These are phyloP conservation scores for Parnassius mnemosyne DNA, from an alignment of 2,888 invertebrate species.

Conservation along the genomic window DNA sequence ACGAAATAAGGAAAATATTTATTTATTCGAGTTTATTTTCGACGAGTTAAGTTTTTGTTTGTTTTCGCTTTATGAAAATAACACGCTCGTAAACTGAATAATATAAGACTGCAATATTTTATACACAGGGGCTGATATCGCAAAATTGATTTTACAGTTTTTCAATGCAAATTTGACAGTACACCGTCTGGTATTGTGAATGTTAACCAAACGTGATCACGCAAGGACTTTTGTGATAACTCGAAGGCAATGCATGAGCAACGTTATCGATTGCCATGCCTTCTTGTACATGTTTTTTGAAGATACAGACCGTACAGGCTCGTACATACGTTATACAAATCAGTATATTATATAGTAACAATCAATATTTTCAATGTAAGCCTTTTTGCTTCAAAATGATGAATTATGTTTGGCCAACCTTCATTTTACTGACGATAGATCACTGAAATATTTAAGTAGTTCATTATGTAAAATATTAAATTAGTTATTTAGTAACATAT, in stretches of 20 bases:
- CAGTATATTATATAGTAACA: constrained; percentile 8
- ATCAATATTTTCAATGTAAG: constrained; percentile 23
- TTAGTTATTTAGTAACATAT: no score
- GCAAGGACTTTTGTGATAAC: constrained; percentile 37
- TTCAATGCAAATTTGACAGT: constrained; percentile 53
- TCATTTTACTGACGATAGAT: constrained; percentile 5
- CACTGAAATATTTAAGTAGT: constrained; percentile 2
- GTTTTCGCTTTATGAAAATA: constrained; percentile 17
- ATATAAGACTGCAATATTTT: constrained; percentile 36
- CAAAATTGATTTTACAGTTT: constrained; percentile 45
- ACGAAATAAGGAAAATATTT: no score
- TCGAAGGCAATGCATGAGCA: constrained; percentile 26
- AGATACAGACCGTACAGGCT: constrained; percentile 11
- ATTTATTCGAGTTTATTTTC: background rate
- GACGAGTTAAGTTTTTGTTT: constrained; percentile 9
- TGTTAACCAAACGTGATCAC: constrained; percentile 48
- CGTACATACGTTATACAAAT: constrained; percentile 9
- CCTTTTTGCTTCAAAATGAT: constrained; percentile 10
- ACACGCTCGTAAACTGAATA: constrained; percentile 2
- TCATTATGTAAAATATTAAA: no score
- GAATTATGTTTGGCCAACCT: constrained; percentile 13
- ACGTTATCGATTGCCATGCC: constrained; percentile 23
- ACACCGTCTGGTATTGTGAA: constrained; percentile 36
- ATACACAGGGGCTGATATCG: constrained; percentile 39
- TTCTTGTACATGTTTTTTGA: constrained; percentile 18